A percentile compares a stretch with the other conserved stretches of the same genome.
Evolutionary conservation across 2,797 vertebrate genomes (phyloP).

Genomic region (Serranus cabrilla): DNA sequence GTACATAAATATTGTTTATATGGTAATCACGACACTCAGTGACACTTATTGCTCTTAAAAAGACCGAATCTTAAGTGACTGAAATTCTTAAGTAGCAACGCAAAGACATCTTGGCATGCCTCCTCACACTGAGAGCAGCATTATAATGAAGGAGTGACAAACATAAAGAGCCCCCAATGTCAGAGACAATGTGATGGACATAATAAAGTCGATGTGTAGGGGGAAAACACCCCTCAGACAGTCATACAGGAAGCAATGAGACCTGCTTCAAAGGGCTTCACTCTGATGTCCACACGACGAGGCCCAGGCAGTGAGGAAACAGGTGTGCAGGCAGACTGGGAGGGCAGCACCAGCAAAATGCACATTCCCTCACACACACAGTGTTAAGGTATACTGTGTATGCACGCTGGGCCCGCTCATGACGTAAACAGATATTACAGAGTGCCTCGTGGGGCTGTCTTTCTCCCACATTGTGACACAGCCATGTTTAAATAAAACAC

Average conservation of each 20-base stretch:
- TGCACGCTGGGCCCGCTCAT: conserved; percentile 33
- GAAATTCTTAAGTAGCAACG: not conserved
- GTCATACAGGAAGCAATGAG: conserved; percentile 89
- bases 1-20: conserved; percentile 21
- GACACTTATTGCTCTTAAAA: not conserved
- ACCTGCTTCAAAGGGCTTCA: conserved; percentile 82
- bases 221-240: conserved; percentile 69
- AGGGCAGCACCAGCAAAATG: conserved; percentile 65
- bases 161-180: conserved; percentile 66
- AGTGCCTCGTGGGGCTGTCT: conserved; percentile 20
- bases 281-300: conserved; percentile 77
- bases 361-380: conserved; percentile 68
- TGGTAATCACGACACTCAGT: conserved; percentile 11
- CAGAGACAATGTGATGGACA: conserved; percentile 71
- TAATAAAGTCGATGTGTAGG: conserved; percentile 65
- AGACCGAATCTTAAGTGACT: not conserved
- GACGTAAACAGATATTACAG: conserved; percentile 50
- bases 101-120: conserved; percentile 30
- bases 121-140: conserved; percentile 24
- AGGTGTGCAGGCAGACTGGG: conserved; percentile 79
- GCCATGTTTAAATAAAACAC: conserved; percentile 39
- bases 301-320: conserved; percentile 81
- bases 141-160: conserved; percentile 60
- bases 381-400: conserved; percentile 46
- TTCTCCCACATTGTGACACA: conserved; percentile 25